These are phyloP conservation scores for Andrena fulva DNA, from an alignment of 2,888 invertebrate species.

Conservation along the genomic window DNA sequence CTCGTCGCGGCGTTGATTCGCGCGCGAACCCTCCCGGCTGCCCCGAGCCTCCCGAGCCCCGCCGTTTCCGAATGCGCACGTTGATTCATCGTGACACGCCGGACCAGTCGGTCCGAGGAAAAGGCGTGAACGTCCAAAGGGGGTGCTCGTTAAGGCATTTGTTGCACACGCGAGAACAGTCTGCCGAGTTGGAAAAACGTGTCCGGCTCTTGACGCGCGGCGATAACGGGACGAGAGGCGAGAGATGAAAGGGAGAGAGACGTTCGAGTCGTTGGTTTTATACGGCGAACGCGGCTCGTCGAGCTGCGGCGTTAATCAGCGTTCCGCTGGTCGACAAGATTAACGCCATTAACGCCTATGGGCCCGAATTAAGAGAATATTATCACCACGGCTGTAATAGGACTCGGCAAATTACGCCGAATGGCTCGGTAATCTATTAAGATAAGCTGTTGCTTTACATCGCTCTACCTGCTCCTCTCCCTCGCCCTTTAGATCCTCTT, in stretches of 20 bases:
- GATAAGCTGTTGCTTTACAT: constrained; percentile 74
- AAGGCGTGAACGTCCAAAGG: constrained; percentile 28
- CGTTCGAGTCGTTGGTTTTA: constrained; percentile 45
- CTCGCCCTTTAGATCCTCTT: background rate
- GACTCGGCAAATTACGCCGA: constrained; percentile 75
- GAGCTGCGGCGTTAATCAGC: constrained; percentile 74
- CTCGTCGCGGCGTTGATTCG: constrained; percentile 6
- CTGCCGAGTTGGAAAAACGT: constrained; percentile 6
- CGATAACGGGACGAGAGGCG: constrained; percentile 15
- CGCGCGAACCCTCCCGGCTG: background rate
- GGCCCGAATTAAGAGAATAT: constrained; percentile 76
- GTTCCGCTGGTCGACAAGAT: constrained; percentile 73
- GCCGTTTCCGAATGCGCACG: constrained; percentile 11
- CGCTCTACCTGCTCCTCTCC: constrained; percentile 15
- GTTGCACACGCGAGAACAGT: constrained; percentile 30
- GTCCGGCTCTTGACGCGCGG: background rate
- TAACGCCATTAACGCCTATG: constrained; percentile 76
- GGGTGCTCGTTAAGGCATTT: constrained; percentile 43
- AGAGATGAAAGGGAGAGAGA: background rate
- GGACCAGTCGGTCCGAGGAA: constrained; percentile 9
- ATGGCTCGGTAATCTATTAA: constrained; percentile 76
- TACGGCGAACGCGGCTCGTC: constrained; percentile 65
- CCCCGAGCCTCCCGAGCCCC: background rate
- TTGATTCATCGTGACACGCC: constrained; percentile 45
- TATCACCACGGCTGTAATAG: constrained; percentile 65